Conservation (phyloP, 2,888 invertebrate species). For the Orthonevra nobilis region DNA sequence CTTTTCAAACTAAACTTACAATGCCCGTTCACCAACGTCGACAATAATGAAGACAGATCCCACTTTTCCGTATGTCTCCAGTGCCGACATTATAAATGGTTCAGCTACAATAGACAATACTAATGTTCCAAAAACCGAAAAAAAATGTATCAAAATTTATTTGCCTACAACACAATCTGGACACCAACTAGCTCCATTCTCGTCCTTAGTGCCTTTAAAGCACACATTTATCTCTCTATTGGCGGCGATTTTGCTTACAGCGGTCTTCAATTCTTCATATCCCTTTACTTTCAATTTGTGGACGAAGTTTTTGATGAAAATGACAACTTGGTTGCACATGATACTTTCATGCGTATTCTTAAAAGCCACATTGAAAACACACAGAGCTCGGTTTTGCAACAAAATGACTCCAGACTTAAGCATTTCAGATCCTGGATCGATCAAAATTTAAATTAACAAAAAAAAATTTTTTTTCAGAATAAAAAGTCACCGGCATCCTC, state of each 20-base stretch:
- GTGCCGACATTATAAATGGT: slow-evolving; percentile 84
- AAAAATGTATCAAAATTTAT: slow-evolving; percentile 66
- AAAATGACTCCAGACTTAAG: no score
- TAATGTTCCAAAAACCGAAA: background rate
- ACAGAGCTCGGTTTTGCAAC: no score
- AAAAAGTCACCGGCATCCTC: no score
- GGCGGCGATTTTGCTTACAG: slow-evolving; percentile 57
- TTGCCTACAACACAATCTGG: slow-evolving; percentile 90
- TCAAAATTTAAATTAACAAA: no score
- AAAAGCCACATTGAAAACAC: no score
- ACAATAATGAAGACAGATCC: slow-evolving; percentile 85
- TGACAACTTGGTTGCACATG: no score
- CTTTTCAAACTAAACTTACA: slow-evolving; percentile 81
- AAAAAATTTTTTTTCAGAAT: no score
- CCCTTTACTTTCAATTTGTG: no score
- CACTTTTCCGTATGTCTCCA: slow-evolving; percentile 81
- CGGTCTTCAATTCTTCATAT: slow-evolving; percentile 80
- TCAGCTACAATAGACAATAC: slow-evolving; percentile 83
- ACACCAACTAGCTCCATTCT: slow-evolving; percentile 89
- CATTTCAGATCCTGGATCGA: no score
- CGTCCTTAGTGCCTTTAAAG: slow-evolving; percentile 83
- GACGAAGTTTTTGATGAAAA: no score
- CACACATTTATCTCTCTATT: slow-evolving; percentile 78
- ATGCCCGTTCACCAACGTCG: slow-evolving; percentile 86
- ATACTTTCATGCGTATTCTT: no score